Evolutionary conservation across 2,797 vertebrate genomes (phyloP).

Genomic region (Halcyon chelicuti): DNA sequence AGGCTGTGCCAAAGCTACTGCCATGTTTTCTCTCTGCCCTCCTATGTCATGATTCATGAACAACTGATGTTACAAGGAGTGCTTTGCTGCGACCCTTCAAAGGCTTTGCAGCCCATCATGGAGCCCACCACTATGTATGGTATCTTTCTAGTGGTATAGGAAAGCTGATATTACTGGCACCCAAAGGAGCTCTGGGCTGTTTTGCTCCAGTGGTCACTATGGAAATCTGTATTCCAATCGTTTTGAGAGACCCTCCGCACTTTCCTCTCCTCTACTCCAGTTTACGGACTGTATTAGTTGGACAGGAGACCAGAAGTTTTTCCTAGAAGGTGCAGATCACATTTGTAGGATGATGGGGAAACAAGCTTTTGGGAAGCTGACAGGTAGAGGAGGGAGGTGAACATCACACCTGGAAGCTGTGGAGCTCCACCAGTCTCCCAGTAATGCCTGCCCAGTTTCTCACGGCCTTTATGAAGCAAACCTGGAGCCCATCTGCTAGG

Average conservation of each 20-base stretch:
- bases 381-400: not conserved
- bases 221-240: not conserved
- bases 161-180: not conserved
- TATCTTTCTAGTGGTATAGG: not conserved
- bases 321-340: not conserved
- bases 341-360: not conserved
- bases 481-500: not conserved
- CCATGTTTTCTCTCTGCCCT: not conserved
- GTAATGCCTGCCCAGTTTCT: not conserved
- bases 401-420: not conserved
- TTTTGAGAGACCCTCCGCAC: not conserved
- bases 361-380: not conserved
- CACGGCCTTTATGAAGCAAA: not conserved
- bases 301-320: not conserved
- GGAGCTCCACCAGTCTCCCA: not conserved
- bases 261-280: not conserved
- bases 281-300: not conserved
- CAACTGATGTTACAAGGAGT: not conserved
- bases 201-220: not conserved
- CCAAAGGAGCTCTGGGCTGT: not conserved
- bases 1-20: not conserved
- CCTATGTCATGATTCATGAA: not conserved
- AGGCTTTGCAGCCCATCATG: not conserved
- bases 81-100: not conserved
- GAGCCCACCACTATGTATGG: not conserved